Evolutionary conservation across 2,888 invertebrate genomes (phyloP), one percentile per base, ranked within the genome.

Genomic region (Maniola hyperantus): DNA sequence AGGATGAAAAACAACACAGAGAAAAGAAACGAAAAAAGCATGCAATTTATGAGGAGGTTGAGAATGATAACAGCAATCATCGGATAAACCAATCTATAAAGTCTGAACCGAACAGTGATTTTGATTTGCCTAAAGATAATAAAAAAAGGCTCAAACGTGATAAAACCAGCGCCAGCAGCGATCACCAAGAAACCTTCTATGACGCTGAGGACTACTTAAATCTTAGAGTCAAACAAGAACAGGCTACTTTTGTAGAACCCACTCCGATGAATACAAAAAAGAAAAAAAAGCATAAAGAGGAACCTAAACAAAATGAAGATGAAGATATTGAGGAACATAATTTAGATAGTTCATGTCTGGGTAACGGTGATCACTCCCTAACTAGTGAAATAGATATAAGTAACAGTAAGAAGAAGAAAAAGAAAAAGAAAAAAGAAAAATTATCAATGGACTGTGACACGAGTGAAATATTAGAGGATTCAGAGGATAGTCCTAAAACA

Each of bases 201-300:
- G 68, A 77, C 67, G 76, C 80, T 77, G 80, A 84, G 65, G 76
- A 75, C 46, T 82, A 77, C 70, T 72, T 85, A 13, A 73, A 84
- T 64, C 67, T 78, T 34, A 76, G 76, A 72, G 83, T 88, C 0
- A 85, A 88, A 67, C 74, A 83, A 70, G 88, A 88, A 65, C 75
- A 82, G 69, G 83, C 83, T 73, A 68, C 79, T 61, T 65, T 65
- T 6, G 67, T 67, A 50, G 71, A 74, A 11, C 51, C 71, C n/a
- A 66, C 72, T 20, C 46, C 64, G 39, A 71, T 64, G 59, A 78
- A 70, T 54, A 42, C 59, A 8, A 73, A 79, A 69, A 76, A 77
- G 67, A 74, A 74, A 64, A 75, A 76, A 65, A 73, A 72, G 67
- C 65, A 60, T 39, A 70, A 70, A 70, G 64, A 58, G 42, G 42